Evolutionary conservation across 2,888 invertebrate genomes (phyloP), one percentile per base, ranked within the genome.

Genomic region (Periphyllus acericola): DNA sequence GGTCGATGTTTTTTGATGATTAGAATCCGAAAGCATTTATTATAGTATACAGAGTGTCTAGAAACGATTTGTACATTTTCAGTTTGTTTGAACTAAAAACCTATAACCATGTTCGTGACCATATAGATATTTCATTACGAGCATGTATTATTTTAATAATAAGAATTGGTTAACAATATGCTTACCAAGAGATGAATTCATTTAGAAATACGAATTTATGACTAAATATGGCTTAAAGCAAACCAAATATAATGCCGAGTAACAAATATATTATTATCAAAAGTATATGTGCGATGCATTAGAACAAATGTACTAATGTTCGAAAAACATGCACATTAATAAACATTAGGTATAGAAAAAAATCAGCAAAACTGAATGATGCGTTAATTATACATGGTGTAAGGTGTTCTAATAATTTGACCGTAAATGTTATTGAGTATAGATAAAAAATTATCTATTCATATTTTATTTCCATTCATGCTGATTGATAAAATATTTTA

Each of bases 1-100:
- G 74, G 74, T 74, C 32, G 60, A 83, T 36, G 74, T 75, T 60
- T 83, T 75, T 2, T 21, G 74, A 40, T 29, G 60, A 83, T 83
- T 71, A 81, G 8, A 32, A 71, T 40, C 17, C 32, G 32, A 52
- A 68, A 29, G 32, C 29, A 25, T 60, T 60, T 46, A 46, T 46
- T 17, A 8, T n/a, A n/a, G 0, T 0, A 29, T 29, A 71, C 71
- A 29, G 71, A 5, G 17, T 32, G 71, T 17, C 17, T 71, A 60
- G 5, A 21, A 60, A 60, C 25, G 3, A 25, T 60, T 60, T 60
- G 3, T 60, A 60, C 5, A 60, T 21, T 21, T 60, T 55, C 55
- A 46, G 55, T 55, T 21, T 11, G 21, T 21, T 4, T 19, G 55
- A 55, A 55, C 11, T 21, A 21, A 55, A 55, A 55, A 55, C 21